These are phyloP conservation scores for Sebastes vulpes DNA, from an alignment of 2,797 vertebrate genomes.

Conservation along the genomic window DNA sequence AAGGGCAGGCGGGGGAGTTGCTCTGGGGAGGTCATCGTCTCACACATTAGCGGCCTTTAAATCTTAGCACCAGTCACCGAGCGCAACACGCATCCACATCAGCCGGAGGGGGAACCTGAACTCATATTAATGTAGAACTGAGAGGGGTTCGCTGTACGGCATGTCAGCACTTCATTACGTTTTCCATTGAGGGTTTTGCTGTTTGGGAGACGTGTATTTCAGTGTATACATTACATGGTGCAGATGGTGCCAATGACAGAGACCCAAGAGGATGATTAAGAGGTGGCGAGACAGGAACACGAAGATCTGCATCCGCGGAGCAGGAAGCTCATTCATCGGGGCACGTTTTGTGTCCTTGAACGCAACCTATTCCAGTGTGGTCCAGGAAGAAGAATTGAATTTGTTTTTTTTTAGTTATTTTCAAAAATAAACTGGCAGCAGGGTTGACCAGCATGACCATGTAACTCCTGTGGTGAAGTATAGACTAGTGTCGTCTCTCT, in stretches of 20 bases:
- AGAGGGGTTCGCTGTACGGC: neutral
- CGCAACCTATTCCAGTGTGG: slow-evolving; percentile 50
- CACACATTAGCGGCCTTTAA: slow-evolving; percentile 51
- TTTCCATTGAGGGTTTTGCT: slow-evolving; percentile 5
- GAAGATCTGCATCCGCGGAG: slow-evolving; percentile 16
- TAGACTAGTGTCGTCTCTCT: neutral
- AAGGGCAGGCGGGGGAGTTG: neutral
- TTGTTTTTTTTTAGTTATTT: slow-evolving; percentile 49
- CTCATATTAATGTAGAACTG: neutral
- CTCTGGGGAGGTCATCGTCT: slow-evolving; percentile 34
- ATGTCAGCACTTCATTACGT: slow-evolving; percentile 50
- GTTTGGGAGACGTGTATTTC: slow-evolving; percentile 28
- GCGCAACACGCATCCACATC: neutral
- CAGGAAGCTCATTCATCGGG: slow-evolving; percentile 9
- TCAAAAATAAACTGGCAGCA: slow-evolving; percentile 49
- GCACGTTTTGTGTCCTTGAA: slow-evolving; percentile 43
- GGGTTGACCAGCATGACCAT: neutral
- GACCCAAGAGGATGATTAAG: slow-evolving; percentile 38
- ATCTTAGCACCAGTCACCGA: slow-evolving; percentile 35
- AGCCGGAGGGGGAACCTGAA: slow-evolving; percentile 21
- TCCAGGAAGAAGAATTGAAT: neutral
- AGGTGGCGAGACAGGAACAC: slow-evolving; percentile 28
- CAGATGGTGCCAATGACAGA: slow-evolving; percentile 51
- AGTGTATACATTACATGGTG: slow-evolving; percentile 55
- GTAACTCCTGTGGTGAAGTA: slow-evolving; percentile 6